A percentile compares a stretch with the other conserved stretches of the same genome.
These are phyloP conservation scores for Diabrotica virgifera DNA, from an alignment of 1,140 invertebrate genomes.

Conservation along the genomic window DNA sequence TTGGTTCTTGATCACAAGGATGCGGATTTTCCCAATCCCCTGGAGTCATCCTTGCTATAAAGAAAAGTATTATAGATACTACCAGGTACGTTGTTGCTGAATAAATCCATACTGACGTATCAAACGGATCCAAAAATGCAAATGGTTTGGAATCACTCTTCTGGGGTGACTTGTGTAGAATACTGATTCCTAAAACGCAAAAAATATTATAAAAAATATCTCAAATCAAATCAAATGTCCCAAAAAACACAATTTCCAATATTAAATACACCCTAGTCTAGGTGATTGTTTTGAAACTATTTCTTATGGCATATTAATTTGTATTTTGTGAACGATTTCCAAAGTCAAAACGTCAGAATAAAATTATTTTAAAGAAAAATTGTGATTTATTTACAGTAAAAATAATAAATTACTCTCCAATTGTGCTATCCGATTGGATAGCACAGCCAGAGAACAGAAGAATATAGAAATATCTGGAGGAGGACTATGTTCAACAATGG, in stretches of 20 bases:
- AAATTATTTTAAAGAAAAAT: too few relatives aligned
- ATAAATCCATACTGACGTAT: constrained; percentile 88
- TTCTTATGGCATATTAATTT: too few relatives aligned
- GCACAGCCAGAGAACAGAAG: too few relatives aligned
- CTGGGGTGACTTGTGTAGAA: constrained; percentile 71
- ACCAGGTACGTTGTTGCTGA: constrained; percentile 83
- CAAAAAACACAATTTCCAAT: too few relatives aligned
- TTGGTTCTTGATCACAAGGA: constrained; percentile 76
- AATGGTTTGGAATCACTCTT: constrained; percentile 72
- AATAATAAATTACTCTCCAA: background rate
- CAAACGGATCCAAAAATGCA: constrained; percentile 84
- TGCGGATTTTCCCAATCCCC: constrained; percentile 88
- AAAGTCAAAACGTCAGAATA: too few relatives aligned
- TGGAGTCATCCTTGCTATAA: constrained; percentile 60
- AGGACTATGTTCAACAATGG: too few relatives aligned
- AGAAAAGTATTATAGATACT: constrained; percentile 57
- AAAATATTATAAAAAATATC: background rate
- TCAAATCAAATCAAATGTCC: too few relatives aligned
- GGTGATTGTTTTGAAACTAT: too few relatives aligned
- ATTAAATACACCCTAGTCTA: constrained; percentile 39
- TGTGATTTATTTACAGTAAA: constrained; percentile 48
- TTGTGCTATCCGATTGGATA: too few relatives aligned
- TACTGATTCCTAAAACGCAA: constrained; percentile 64
- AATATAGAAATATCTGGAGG: too few relatives aligned
- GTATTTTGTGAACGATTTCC: too few relatives aligned